phyloP scores from a whole-genome alignment of 2,113 vertebrate species.

The Rhea pennata region DNA sequence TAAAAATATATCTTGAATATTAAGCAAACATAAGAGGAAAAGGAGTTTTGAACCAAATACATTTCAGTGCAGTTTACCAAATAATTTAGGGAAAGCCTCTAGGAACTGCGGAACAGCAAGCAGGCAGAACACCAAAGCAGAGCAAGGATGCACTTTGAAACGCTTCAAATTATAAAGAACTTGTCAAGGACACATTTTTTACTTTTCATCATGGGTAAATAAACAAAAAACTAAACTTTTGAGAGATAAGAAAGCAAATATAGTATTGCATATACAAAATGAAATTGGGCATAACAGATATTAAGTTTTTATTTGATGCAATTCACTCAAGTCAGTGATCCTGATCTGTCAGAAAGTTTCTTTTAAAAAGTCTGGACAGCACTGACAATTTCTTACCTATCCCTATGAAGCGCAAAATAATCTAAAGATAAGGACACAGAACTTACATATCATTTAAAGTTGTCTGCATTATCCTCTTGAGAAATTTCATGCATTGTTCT shows the following conservation, averaged over 20 bases:
- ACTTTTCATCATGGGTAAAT: background rate
- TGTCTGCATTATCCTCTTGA: background rate
- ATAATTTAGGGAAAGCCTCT: background rate
- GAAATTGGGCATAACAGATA: background rate
- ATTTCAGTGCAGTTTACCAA: background rate
- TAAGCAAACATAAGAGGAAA: background rate
- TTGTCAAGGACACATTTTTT: background rate
- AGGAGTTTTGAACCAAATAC: background rate
- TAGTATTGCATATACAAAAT: background rate
- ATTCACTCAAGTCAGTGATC: background rate
- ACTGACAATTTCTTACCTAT: background rate
- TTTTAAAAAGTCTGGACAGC: constrained; percentile 9
- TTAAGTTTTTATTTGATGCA: background rate
- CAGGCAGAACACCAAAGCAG: background rate
- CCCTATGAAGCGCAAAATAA: background rate
- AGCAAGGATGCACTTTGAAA: background rate
- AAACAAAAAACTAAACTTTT: background rate
- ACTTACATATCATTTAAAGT: background rate
- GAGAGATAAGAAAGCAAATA: background rate
- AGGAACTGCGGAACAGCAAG: background rate
- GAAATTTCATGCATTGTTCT: background rate
- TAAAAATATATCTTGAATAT: background rate
- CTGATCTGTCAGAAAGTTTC: background rate
- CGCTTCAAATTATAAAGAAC: background rate
- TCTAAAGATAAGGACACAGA: background rate